phyloP scores from a whole-genome alignment of 1,140 invertebrate species.

The Drosophila kohkoa region DNA sequence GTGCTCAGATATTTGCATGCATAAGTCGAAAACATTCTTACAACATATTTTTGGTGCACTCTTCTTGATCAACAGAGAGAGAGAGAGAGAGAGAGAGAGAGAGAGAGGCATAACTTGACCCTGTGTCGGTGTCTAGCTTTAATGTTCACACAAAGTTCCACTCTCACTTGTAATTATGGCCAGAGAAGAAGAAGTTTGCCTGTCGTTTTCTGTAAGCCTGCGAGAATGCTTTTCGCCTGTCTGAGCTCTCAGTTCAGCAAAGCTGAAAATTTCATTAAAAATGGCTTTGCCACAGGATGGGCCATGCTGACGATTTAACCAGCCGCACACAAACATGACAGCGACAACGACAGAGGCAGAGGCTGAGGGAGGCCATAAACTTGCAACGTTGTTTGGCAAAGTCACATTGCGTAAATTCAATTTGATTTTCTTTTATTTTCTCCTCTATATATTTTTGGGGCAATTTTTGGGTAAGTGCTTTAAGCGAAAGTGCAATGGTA shows the following conservation, averaged over 20 bases:
- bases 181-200: constrained; percentile 57
- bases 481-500: constrained; percentile 36
- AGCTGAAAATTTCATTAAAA: constrained; percentile 76
- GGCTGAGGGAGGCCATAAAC: constrained; percentile 36
- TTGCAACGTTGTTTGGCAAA: constrained; percentile 52
- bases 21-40: neutral
- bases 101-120: constrained; percentile 5
- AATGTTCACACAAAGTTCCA: constrained; percentile 22
- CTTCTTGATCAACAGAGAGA: neutral
- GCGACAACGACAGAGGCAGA: neutral
- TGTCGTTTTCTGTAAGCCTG: constrained; percentile 53
- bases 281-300: constrained; percentile 44
- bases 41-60: neutral
- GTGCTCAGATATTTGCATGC: neutral
- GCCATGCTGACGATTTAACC: constrained; percentile 29
- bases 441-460: neutral
- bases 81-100: too few relatives aligned
- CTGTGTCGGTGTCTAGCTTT: neutral
- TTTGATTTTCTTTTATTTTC: constrained; percentile 35
- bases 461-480: constrained; percentile 7
- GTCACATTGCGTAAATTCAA: constrained; percentile 67
- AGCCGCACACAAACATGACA: constrained; percentile 56
- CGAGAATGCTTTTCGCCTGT: constrained; percentile 58
- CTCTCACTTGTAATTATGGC: constrained; percentile 55
- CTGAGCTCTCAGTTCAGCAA: constrained; percentile 53